These are phyloP conservation scores for Lordiphosa clarofinis DNA, from an alignment of 1,140 invertebrate genomes.

Conservation along the genomic window DNA sequence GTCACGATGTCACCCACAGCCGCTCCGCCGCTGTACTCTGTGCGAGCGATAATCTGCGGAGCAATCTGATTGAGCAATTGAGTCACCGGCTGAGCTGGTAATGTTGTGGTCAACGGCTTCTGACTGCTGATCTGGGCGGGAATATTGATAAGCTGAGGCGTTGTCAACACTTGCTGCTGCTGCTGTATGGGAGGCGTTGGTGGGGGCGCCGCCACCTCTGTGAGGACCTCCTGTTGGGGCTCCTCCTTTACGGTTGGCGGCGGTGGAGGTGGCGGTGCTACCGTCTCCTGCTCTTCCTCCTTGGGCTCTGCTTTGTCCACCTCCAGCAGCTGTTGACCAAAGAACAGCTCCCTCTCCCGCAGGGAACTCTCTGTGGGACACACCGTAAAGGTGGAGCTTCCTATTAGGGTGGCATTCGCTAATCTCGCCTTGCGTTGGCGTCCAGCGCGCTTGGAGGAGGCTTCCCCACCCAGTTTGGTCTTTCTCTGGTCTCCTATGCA, in stretches of 20 bases:
- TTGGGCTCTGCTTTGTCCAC: slow-evolving; percentile 26
- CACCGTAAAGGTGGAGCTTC: slow-evolving; percentile 49
- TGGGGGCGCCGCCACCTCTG: slow-evolving; percentile 9
- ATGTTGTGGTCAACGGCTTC: slow-evolving; percentile 20
- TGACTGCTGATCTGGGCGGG: slow-evolving; percentile 62
- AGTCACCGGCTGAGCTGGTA: slow-evolving; percentile 44
- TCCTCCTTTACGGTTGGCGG: slow-evolving; percentile 31
- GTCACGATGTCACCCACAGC: slow-evolving; percentile 71
- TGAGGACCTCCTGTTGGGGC: slow-evolving; percentile 16
- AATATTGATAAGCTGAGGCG: slow-evolving; percentile 56
- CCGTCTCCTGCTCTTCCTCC: slow-evolving; percentile 18
- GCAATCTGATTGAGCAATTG: slow-evolving; percentile 61
- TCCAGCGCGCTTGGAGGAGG: slow-evolving; percentile 36
- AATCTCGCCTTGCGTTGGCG: slow-evolving; percentile 43
- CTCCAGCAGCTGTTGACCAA: slow-evolving; percentile 44
- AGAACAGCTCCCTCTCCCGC: slow-evolving; percentile 47
- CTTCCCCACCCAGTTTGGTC: slow-evolving; percentile 26
- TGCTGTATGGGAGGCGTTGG: slow-evolving; percentile 5
- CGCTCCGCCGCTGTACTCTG: slow-evolving; percentile 52
- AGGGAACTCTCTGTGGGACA: slow-evolving; percentile 22
- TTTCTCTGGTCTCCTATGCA: slow-evolving; percentile 59
- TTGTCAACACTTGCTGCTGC: slow-evolving; percentile 17
- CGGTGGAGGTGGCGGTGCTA: slow-evolving; percentile 2
- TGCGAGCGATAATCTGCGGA: slow-evolving; percentile 53
- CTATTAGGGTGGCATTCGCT: slow-evolving; percentile 22